These are phyloP conservation scores for Nebria ingens DNA, from an alignment of 1,140 invertebrate genomes.

Conservation along the genomic window DNA sequence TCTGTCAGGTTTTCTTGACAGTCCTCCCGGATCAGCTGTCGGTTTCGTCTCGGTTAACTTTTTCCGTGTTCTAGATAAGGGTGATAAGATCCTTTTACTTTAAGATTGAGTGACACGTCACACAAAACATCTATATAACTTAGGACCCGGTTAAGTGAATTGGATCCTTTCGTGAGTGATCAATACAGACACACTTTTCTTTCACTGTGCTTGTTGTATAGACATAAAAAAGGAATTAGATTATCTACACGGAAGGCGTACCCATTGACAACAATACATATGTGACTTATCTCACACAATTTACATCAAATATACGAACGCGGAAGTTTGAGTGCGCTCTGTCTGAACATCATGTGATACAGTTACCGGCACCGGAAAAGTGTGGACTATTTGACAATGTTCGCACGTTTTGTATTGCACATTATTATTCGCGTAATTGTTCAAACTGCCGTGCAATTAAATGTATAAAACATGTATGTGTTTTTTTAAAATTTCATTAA, in stretches of 20 bases:
- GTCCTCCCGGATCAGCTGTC: constrained; percentile 6
- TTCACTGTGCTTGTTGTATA: background rate
- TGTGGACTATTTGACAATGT: background rate
- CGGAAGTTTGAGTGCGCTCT: background rate
- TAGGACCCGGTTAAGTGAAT: background rate
- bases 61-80: background rate
- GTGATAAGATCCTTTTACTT: background rate
- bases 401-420: too few relatives aligned
- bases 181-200: background rate
- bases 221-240: background rate
- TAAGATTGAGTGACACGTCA: background rate
- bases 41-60: background rate
- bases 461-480: too few relatives aligned
- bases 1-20: background rate
- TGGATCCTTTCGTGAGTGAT: background rate
- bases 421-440: too few relatives aligned
- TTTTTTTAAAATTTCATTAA: too few relatives aligned
- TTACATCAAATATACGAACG: too few relatives aligned
- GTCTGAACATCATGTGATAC: background rate
- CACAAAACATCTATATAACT: background rate
- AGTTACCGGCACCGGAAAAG: too few relatives aligned
- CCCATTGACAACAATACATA: background rate
- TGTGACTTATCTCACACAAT: too few relatives aligned
- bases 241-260: background rate
- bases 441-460: too few relatives aligned